Conservation (phyloP, 2,113 vertebrate genomes). For the Brachionichthys hirsutus region DNA sequence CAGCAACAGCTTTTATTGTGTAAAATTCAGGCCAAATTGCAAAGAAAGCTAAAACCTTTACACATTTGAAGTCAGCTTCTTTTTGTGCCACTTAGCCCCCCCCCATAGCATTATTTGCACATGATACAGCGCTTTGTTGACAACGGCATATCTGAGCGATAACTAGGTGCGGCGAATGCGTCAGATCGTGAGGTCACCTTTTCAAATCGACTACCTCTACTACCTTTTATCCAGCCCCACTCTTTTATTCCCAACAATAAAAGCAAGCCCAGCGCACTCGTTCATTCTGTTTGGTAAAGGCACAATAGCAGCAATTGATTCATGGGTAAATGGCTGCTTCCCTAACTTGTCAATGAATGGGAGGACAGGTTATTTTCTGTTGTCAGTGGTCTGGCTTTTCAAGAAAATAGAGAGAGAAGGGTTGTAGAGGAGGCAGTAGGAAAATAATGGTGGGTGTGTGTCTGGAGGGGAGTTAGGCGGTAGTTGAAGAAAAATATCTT, state of each 20-base stretch:
- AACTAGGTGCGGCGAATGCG: slow-evolving; percentile 6
- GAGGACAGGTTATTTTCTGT: slow-evolving; percentile 31
- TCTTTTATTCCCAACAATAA: slow-evolving; percentile 45
- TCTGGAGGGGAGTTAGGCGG: not conserved
- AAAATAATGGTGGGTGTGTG: slow-evolving; percentile 1
- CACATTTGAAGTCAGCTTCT: not conserved
- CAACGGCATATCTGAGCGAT: slow-evolving; percentile 11
- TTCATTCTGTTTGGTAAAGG: slow-evolving; percentile 30
- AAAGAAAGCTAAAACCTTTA: not conserved
- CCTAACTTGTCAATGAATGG: slow-evolving; percentile 34
- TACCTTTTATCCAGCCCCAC: slow-evolving; percentile 31
- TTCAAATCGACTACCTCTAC: not conserved
- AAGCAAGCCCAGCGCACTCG: slow-evolving; percentile 40
- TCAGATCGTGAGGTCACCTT: slow-evolving; percentile 19
- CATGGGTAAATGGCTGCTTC: slow-evolving; percentile 40
- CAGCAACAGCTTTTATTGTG: not conserved
- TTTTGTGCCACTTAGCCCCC: not conserved
- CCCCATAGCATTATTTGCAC: slow-evolving; percentile 3
- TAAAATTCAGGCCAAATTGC: not conserved
- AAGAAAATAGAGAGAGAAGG: slow-evolving; percentile 2
- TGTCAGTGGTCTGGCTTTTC: slow-evolving; percentile 25
- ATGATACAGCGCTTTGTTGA: slow-evolving; percentile 4
- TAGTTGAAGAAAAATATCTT: slow-evolving; percentile 9
- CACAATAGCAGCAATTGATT: slow-evolving; percentile 52
- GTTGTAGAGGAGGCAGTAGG: not conserved